Evolutionary conservation across 2,113 vertebrate species (phyloP), one percentile per base, ranked within the genome.

Genomic region (Myanophis thanlyinensis): DNA sequence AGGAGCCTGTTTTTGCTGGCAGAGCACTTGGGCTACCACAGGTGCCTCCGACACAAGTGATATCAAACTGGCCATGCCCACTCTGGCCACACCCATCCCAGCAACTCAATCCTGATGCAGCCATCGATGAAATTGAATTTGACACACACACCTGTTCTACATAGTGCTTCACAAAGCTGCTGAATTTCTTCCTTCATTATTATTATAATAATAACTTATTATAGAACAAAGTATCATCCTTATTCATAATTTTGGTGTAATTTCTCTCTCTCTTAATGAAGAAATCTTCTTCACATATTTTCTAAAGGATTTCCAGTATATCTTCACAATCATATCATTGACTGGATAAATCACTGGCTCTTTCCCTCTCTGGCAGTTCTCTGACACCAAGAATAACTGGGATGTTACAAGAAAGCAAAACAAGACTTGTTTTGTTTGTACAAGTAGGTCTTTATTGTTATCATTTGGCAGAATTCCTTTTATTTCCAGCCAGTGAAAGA

Each of bases 391-490:
- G 73, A 80, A 44, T 40, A 92, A 87, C 92, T 95, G 91, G 94
- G 92, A 67, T 54, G 62, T 0, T 56, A 88, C 91, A 94, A 94
- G 95, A 93, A 91, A 96, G 95, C 92, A 95, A 95, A 93, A 86
- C 52, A 35, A 52, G 18, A 22, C 27, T 85, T 53, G 35, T 3
- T 94, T 94, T 95, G 89, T 96, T 96, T 96, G 94, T 88, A 59
- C 93, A 94, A 92, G 86, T 51, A 93, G 91, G 67, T 88, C 93
- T 95, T 94, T 85, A 90, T 91, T 92, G 91, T 95, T 95, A 92
- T 95, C 95, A 94, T 93, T 94, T 95, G 93, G 95, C 94, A 93
- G 89, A 94, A 95, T 96, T 96, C 95, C 92, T 90, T 3, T 1
- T 84, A 46, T 94, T 97, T 96, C 94, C 94, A 95, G 92, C 88